Conservation (phyloP, 2,797 vertebrate genomes). For the Girardinus metallicus region DNA sequence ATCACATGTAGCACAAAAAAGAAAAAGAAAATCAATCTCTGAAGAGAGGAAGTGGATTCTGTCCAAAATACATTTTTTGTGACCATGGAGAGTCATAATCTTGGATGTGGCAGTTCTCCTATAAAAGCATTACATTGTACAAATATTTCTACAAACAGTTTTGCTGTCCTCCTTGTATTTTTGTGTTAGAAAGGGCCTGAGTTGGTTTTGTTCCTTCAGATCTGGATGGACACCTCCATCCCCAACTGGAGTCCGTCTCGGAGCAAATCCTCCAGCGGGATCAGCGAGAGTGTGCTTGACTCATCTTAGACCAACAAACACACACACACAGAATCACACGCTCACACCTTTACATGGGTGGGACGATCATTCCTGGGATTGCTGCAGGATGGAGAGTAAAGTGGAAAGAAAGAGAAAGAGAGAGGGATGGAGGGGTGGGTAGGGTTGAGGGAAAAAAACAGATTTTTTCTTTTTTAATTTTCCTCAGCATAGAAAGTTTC, state of each 20-base stretch:
- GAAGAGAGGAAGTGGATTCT: slow-evolving; percentile 69
- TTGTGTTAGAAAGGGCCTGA: slow-evolving; percentile 96
- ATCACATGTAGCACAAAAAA: slow-evolving; percentile 67
- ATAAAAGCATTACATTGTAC: slow-evolving; percentile 87
- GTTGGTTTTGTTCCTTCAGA: slow-evolving; percentile 91
- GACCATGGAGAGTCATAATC: slow-evolving; percentile 63
- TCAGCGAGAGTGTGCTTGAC: slow-evolving; percentile 58
- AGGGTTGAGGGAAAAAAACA: slow-evolving; percentile 4
- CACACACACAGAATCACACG: slow-evolving; percentile 32
- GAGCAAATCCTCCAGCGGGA: slow-evolving; percentile 55
- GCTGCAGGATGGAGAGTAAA: slow-evolving; percentile 54
- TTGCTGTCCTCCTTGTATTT: slow-evolving; percentile 63
- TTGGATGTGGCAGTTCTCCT: slow-evolving; percentile 85
- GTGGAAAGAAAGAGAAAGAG: slow-evolving; percentile 9
- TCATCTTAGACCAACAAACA: slow-evolving; percentile 35
- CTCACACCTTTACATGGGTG: slow-evolving; percentile 76
- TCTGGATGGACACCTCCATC: slow-evolving; percentile 66
- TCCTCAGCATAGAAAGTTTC: slow-evolving; percentile 57
- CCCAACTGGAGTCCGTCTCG: slow-evolving; percentile 84
- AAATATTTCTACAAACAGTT: slow-evolving; percentile 77
- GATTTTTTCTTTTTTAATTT: slow-evolving; percentile 39
- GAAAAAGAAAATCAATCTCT: slow-evolving; percentile 59
- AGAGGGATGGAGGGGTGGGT: background rate
- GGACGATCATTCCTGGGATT: slow-evolving; percentile 74
- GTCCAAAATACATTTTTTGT: slow-evolving; percentile 78